A percentile compares a stretch with the other conserved stretches of the same genome.
phyloP scores from a whole-genome alignment of 2,888 invertebrate species.

The Drosophila dives region DNA sequence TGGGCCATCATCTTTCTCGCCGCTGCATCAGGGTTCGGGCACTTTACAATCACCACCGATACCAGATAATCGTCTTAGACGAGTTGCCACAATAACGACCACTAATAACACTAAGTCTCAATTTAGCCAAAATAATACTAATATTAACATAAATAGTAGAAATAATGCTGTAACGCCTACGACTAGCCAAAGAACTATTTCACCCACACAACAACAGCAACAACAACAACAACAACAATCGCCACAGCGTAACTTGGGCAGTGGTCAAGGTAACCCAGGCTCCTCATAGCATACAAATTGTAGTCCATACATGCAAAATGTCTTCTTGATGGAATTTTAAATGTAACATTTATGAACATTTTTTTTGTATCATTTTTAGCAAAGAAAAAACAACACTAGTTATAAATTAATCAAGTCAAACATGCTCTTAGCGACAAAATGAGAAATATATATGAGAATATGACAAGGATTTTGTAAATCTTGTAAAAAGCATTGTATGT shows the following conservation, averaged over 20 bases:
- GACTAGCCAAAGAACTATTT: constrained; percentile 56
- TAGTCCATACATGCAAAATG: constrained; percentile 58
- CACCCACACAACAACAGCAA: constrained; percentile 53
- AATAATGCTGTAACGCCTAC: constrained; percentile 48
- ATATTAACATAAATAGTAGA: constrained; percentile 59
- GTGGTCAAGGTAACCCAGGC: constrained; percentile 46
- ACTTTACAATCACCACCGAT: constrained; percentile 76
- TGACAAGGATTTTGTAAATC: constrained; percentile 56
- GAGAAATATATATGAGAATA: constrained; percentile 14
- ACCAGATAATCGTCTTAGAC: constrained; percentile 78
- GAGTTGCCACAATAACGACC: constrained; percentile 75
- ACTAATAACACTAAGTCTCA: constrained; percentile 74
- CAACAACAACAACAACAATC: constrained; percentile 50
- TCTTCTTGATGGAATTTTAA: constrained; percentile 78
- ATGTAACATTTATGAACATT: constrained; percentile 41
- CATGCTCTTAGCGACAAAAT: constrained; percentile 28
- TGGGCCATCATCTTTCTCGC: constrained; percentile 71
- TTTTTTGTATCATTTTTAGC: constrained; percentile 70
- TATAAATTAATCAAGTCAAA: constrained; percentile 26
- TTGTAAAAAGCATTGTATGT: constrained; percentile 64
- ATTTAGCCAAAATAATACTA: constrained; percentile 71
- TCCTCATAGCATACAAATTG: constrained; percentile 69
- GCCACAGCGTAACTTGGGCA: constrained; percentile 53
- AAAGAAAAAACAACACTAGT: constrained; percentile 45
- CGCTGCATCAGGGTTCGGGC: constrained; percentile 57